Conservation (phyloP, 2,888 invertebrate species). For the Tiliacea aurago region DNA sequence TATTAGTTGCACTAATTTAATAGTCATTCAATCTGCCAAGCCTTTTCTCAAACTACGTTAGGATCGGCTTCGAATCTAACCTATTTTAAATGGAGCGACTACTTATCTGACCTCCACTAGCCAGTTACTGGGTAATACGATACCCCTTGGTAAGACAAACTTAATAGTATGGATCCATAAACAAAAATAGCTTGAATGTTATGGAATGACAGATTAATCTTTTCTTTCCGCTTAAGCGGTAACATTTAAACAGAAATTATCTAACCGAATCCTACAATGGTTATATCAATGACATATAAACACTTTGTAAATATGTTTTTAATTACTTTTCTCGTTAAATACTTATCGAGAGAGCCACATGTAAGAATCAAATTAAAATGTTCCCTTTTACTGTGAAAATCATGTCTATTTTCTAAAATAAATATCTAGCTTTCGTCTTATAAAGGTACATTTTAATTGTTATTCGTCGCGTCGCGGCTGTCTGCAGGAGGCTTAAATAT, state of each 20-base stretch:
- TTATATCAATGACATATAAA: slow-evolving; percentile 18
- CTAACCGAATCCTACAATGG: not conserved
- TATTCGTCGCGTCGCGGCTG: too few species aligned
- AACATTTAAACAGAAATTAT: slow-evolving; percentile 1
- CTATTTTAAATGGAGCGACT: too few species aligned
- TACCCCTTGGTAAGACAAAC: too few species aligned
- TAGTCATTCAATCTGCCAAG: too few species aligned
- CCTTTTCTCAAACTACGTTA: too few species aligned
- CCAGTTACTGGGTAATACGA: too few species aligned
- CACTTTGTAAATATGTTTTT: slow-evolving; percentile 42
- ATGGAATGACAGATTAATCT: not conserved
- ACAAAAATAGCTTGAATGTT: not conserved
- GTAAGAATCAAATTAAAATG: slow-evolving; percentile 45
- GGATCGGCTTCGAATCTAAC: too few species aligned
- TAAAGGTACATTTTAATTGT: too few species aligned
- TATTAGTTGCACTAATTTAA: too few species aligned
- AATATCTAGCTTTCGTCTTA: too few species aligned
- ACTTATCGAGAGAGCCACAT: slow-evolving; percentile 41
- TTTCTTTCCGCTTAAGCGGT: not conserved
- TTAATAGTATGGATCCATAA: not conserved
- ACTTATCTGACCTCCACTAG: too few species aligned
- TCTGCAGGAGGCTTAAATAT: too few species aligned
- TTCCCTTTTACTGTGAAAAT: slow-evolving; percentile 25
- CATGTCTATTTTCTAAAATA: not conserved
- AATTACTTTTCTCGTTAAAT: slow-evolving; percentile 29